Evolutionary conservation across 2,797 vertebrate species (phyloP).

Genomic region (Tarsius wallacei): DNA sequence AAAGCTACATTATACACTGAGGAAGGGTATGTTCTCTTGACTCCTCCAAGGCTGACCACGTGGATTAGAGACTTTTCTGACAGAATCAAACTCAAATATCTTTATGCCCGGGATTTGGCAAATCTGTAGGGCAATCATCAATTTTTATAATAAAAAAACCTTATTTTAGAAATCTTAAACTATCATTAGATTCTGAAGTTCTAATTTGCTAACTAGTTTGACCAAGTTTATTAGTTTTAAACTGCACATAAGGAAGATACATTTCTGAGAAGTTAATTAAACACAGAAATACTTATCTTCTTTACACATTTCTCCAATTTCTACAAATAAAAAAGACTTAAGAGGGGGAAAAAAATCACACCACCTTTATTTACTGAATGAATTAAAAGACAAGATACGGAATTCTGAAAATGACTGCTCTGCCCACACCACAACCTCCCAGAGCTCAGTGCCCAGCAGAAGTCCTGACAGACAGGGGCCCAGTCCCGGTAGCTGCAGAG

Average conservation of each 20-base stretch:
- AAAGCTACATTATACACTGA: neutral
- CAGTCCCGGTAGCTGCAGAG: neutral
- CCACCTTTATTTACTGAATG: conserved; percentile 29
- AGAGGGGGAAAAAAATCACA: conserved; percentile 33
- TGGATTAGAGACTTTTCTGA: neutral
- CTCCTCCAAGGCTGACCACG: neutral
- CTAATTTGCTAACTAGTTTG: conserved; percentile 27
- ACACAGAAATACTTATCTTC: conserved; percentile 73
- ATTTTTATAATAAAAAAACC: neutral
- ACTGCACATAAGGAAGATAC: conserved; percentile 58
- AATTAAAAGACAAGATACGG: neutral
- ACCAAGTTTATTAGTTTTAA: conserved; percentile 77
- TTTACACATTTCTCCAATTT: neutral
- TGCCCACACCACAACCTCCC: neutral
- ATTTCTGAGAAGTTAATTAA: conserved; percentile 81
- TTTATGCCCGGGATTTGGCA: neutral
- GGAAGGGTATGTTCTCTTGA: neutral
- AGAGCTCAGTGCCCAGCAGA: neutral
- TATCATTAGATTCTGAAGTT: conserved; percentile 30
- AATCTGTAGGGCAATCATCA: neutral
- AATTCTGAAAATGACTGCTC: conserved; percentile 69
- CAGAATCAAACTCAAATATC: neutral
- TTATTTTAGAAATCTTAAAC: conserved; percentile 2
- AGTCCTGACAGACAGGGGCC: too few relatives aligned
- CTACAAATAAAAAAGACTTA: conserved; percentile 63